These are phyloP conservation scores for Helicoverpa zea DNA, from an alignment of 1,140 invertebrate genomes.

Conservation along the genomic window DNA sequence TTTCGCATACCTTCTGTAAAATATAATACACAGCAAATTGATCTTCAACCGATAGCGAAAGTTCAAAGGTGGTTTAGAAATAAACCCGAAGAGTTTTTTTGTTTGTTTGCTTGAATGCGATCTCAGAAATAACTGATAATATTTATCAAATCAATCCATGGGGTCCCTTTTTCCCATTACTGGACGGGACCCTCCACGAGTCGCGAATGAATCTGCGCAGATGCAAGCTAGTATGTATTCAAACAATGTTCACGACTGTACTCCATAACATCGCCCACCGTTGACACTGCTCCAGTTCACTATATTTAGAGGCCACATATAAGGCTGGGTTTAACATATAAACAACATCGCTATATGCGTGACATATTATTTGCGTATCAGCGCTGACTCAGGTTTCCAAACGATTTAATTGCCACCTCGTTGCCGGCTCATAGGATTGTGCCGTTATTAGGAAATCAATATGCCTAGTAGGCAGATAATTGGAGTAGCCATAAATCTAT, in stretches of 20 bases:
- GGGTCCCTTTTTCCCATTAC: too few species aligned
- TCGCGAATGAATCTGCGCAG: too few species aligned
- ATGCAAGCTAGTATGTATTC: neutral
- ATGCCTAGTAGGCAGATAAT: neutral
- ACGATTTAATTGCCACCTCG: constrained; percentile 10
- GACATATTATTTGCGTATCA: constrained; percentile 21
- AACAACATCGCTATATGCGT: constrained; percentile 27
- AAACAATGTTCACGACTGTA: constrained; percentile 8
- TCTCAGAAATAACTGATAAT: too few species aligned
- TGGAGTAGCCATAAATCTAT: too few species aligned
- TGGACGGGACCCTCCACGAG: too few species aligned
- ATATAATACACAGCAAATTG: too few species aligned
- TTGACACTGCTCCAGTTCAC: constrained; percentile 52
- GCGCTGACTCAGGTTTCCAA: constrained; percentile 11
- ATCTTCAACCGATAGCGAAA: too few species aligned
- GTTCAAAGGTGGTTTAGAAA: too few species aligned
- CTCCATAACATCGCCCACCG: constrained; percentile 43
- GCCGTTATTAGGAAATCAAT: constrained; percentile 19
- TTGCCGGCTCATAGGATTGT: neutral
- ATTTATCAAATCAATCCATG: too few species aligned
- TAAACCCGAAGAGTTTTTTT: too few species aligned
- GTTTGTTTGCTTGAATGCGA: too few species aligned
- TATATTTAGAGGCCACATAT: constrained; percentile 48
- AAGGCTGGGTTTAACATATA: constrained; percentile 34
- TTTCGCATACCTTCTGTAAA: too few species aligned